Evolutionary conservation across 2,888 invertebrate species (phyloP).

Genomic region (Cerceris ruficornis): DNA sequence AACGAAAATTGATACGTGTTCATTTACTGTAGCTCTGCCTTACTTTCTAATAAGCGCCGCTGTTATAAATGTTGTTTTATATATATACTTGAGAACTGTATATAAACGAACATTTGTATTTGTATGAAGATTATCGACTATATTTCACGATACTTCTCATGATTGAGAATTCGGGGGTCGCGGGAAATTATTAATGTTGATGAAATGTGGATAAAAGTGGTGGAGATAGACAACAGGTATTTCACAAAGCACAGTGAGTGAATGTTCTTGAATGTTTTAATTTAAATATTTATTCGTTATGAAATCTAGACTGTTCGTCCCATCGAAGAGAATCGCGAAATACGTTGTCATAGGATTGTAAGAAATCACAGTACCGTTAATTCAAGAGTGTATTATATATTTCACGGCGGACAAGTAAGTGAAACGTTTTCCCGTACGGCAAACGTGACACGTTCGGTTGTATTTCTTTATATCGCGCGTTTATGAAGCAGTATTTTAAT

Average conservation of each 20-base stretch:
- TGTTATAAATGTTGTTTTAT: slow-evolving; percentile 16
- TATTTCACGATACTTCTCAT: slow-evolving; percentile 21
- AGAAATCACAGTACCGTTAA: neutral
- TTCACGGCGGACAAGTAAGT: slow-evolving; percentile 11
- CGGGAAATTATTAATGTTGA: slow-evolving; percentile 19
- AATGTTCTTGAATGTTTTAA: slow-evolving; percentile 14
- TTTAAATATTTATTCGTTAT: neutral
- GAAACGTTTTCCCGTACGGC: slow-evolving; percentile 16
- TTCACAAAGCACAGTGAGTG: slow-evolving; percentile 20
- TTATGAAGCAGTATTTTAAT: slow-evolving; percentile 52
- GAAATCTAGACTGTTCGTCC: neutral
- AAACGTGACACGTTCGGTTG: slow-evolving; percentile 54
- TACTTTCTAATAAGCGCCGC: slow-evolving; percentile 7
- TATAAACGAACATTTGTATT: neutral
- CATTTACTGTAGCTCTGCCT: slow-evolving; percentile 5
- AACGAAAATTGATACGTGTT: slow-evolving; percentile 25
- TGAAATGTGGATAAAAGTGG: slow-evolving; percentile 13
- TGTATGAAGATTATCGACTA: slow-evolving; percentile 2
- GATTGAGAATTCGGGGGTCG: neutral
- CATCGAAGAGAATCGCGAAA: neutral
- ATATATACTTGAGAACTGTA: slow-evolving; percentile 7
- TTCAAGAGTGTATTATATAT: slow-evolving; percentile 33
- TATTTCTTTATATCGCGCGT: slow-evolving; percentile 48
- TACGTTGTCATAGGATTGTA: neutral
- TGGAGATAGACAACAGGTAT: no score